Evolutionary conservation across 2,888 invertebrate species (phyloP).

Genomic region (Epicampocera succincta): DNA sequence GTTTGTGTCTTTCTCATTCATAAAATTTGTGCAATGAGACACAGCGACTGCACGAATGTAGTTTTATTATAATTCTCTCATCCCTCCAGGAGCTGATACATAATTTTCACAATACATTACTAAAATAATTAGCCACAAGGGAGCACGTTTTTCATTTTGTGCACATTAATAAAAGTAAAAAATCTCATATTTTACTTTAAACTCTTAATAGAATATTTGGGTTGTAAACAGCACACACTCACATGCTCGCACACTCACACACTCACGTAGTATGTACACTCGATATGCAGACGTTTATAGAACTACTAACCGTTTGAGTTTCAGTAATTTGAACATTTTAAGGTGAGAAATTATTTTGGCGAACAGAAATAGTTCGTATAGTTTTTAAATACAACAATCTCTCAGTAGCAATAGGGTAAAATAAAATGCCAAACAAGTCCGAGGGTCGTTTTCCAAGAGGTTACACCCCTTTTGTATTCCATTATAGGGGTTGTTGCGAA

Average conservation of each 20-base stretch:
- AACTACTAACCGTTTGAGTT: not conserved
- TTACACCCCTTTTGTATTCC: slow-evolving; percentile 53
- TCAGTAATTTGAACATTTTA: slow-evolving; percentile 11
- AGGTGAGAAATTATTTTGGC: slow-evolving; percentile 45
- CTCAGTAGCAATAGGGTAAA: slow-evolving; percentile 8
- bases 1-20: slow-evolving; percentile 48
- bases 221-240: not conserved
- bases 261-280: no score
- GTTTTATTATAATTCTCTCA: slow-evolving; percentile 41
- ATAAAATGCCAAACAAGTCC: slow-evolving; percentile 23
- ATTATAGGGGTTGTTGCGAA: slow-evolving; percentile 52
- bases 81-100: slow-evolving; percentile 60
- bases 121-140: slow-evolving; percentile 69
- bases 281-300: not conserved
- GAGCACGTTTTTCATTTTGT: slow-evolving; percentile 61
- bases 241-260: not conserved
- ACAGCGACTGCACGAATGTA: slow-evolving; percentile 15
- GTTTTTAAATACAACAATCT: slow-evolving; percentile 8
- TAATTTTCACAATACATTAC: slow-evolving; percentile 66
- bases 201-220: not conserved
- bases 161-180: slow-evolving; percentile 42
- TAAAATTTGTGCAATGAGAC: not conserved
- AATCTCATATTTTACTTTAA: slow-evolving; percentile 10
- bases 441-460: slow-evolving; percentile 55
- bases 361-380: not conserved